Percentiles rank a stretch among this genome's conserved stretches.
Evolutionary conservation across 2,113 vertebrate genomes (phyloP).

Genomic region (Rhabdornis inornatus): DNA sequence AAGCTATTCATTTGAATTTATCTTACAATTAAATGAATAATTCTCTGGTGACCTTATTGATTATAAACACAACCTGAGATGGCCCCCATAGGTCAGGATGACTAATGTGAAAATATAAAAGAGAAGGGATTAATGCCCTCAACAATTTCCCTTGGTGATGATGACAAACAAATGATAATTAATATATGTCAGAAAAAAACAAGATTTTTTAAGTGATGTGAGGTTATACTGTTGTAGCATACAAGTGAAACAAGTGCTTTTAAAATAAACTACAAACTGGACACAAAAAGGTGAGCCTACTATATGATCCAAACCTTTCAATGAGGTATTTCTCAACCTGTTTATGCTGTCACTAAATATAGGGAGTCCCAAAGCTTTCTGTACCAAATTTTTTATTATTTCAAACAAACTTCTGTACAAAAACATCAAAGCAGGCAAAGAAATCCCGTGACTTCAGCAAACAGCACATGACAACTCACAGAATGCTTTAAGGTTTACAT

Average conservation of each 20-base stretch:
- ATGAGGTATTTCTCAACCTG: neutral
- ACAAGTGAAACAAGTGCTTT: neutral
- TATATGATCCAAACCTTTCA: neutral
- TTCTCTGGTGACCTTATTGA: neutral
- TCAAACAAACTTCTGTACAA: constrained; percentile 71
- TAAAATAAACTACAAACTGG: neutral
- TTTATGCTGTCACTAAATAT: neutral
- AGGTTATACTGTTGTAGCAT: neutral
- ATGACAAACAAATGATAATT: neutral
- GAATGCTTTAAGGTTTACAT: constrained; percentile 24
- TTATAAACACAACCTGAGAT: neutral
- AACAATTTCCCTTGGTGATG: neutral
- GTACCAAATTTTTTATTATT: constrained; percentile 72
- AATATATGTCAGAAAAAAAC: neutral
- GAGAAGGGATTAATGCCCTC: neutral
- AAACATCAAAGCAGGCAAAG: constrained; percentile 57
- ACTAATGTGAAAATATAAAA: neutral
- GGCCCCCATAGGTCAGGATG: neutral
- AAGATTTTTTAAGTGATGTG: neutral
- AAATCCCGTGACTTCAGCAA: constrained; percentile 44
- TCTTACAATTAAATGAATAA: neutral
- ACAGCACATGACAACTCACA: constrained; percentile 45
- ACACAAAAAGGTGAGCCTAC: neutral
- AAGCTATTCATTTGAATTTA: neutral
- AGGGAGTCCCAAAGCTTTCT: constrained; percentile 14